These are phyloP conservation scores for Diplosoma virens DNA, from an alignment of 23 tunicate species.

Conservation along the genomic window DNA sequence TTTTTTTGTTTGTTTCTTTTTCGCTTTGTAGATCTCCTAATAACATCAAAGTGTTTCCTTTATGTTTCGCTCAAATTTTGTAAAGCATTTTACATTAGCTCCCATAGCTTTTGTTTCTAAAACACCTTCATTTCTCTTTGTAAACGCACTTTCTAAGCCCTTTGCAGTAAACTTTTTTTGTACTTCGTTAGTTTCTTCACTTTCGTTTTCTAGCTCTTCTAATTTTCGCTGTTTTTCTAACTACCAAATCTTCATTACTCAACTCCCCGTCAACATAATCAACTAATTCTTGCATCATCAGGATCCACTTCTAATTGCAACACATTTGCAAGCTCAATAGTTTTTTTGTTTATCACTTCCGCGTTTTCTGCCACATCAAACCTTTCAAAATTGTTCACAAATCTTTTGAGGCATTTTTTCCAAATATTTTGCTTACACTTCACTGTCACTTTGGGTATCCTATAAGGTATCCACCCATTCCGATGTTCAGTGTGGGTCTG, in stretches of 20 bases:
- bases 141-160: neutral
- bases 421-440: neutral
- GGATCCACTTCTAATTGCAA: neutral
- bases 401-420: neutral
- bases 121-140: neutral
- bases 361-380: neutral
- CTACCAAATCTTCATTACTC: neutral
- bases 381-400: neutral
- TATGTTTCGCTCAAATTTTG: neutral
- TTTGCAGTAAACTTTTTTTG: neutral
- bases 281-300: neutral
- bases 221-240: neutral
- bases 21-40: neutral
- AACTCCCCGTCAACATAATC: neutral
- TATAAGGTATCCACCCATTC: no score
- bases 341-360: neutral
- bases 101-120: neutral
- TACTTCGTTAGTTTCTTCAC: neutral
- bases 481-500: no score
- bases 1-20: neutral
- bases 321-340: neutral
- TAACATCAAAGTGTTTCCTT: neutral
- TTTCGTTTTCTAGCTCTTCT: neutral
- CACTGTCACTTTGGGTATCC: neutral
- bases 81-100: neutral